Evolutionary conservation across 2,888 invertebrate species (phyloP), one percentile per base, ranked within the genome.

Genomic region (Coenonympha arcania): DNA sequence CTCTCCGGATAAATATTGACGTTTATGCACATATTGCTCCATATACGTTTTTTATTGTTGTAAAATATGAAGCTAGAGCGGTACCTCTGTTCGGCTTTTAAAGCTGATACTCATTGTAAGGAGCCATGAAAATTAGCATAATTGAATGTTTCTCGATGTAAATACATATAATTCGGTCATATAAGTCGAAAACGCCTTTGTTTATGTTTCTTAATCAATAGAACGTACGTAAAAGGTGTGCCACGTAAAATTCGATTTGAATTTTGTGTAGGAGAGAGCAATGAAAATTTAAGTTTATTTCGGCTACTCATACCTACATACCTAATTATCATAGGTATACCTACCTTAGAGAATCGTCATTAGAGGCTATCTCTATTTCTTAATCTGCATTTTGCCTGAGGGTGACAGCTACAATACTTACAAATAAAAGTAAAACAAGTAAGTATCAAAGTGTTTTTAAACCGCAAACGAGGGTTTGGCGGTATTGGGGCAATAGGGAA

Each of bases 11-110:
- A 77, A 83, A 83, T 79, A 84, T 83, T 79, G 81, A 80, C 84
- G 79, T 83, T 85, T 84, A 84, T 82, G 83, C 83, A 84, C 83
- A 83, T 83, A 82, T 83, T 85, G 82, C 82, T 85, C 86, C 84
- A 84, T 84, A 84, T 85, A 81, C 66, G 83, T 72, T 82, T 82
- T 82, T 86, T 85, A 84, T 78, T 64, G 69, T 71, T 77, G 81
- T 86, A 79, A 85, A 84, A 84, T 86, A 84, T 84, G 79, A 84
- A 79, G 74, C 75, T 79, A 73, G 73, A 73, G 66, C 67, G 66
- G 68, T 68, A 64, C 72, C 66, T 73, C 73, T 69, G 71, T 78
- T 69, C 66, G 66, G 62, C 68, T 74, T 73, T 68, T 76, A 71
- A 77, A 76, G 71, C 69, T 68, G 62, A 72, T 73, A 72, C 69